Evolutionary conservation across 2,113 vertebrate species (phyloP), one percentile per base, ranked within the genome.

Genomic region (Cyprinodon variegatus): DNA sequence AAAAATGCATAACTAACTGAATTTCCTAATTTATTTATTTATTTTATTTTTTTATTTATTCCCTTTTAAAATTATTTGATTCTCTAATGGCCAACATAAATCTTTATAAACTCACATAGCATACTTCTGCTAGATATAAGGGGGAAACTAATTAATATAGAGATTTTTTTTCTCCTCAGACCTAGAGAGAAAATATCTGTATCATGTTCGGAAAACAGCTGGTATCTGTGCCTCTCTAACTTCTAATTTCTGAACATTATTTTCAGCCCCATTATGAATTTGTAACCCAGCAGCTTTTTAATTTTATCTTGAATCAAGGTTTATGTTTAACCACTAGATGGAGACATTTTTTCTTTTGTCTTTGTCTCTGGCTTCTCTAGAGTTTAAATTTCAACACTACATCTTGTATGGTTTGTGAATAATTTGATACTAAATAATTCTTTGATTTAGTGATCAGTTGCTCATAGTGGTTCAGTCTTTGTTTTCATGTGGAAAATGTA

Each of bases 251-350:
- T 29, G 29, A 29, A 29, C 29, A 29, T 29, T 40, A 20, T 7
- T 64, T 40, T 40, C 10, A 29, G 20, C 2, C 0, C 37, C 46
- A 12, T 22, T 36, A 14, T 48, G 14, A 59, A 45, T 15, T 48
- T 10, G 17, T 9, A 38, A 46, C 20, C 17, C 3, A 15, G 2
- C 8, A 68, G 8, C 38, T 14, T 65, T 10, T n/a, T 11, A 45
- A 11, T 29, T 2, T 2, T 13, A 9, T 13, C 59, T 12, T 65
- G 10, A n/a, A 45, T 41, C 43, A 65, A 6, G 80, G 50, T 37
- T 50, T 14, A 48, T 3, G n/a, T 10, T 6, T 20, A 3, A 37
- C 88, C 90, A 90, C 86, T 70, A 91, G 91, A 86, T 88, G 92
- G 92, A 82, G 86, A 85, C 86, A 87, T 38, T 7, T 45, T n/a